Evolutionary conservation across 2,888 invertebrate species (phyloP).

Genomic region (Agonopterix heracliana): DNA sequence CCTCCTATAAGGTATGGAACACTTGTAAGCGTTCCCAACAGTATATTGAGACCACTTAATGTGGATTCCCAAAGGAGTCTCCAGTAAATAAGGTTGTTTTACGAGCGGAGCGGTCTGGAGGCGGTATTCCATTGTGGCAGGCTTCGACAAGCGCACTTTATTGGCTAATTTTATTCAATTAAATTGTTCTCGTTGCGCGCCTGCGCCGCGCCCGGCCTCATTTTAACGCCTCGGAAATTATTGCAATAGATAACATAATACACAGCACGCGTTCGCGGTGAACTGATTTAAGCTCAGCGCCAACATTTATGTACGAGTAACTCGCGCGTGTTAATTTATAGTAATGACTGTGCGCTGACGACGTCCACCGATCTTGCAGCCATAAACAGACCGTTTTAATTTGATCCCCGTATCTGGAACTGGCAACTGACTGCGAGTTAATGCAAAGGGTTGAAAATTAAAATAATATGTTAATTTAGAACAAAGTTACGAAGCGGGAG

Average conservation of each 20-base stretch:
- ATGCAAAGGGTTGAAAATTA: conserved; percentile 50
- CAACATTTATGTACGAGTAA: conserved; percentile 26
- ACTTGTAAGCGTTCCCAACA: conserved; percentile 41
- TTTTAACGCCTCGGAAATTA: conserved; percentile 64
- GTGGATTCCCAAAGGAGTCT: conserved; percentile 53
- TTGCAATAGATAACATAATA: conserved; percentile 60
- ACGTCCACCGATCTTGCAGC: background rate
- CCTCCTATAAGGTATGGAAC: conserved; percentile 36
- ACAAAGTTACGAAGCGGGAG: conserved; percentile 43
- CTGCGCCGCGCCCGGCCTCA: conserved; percentile 34
- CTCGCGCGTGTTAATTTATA: conserved; percentile 31
- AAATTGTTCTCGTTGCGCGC: conserved; percentile 61
- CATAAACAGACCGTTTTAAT: background rate
- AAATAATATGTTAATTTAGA: conserved; percentile 55
- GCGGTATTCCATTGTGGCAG: conserved; percentile 70
- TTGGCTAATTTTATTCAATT: conserved; percentile 76
- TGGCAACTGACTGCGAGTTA: background rate
- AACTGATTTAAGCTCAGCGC: conserved; percentile 41
- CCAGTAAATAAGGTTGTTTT: conserved; percentile 65
- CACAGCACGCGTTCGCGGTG: conserved; percentile 29
- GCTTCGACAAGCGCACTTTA: conserved; percentile 62
- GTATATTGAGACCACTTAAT: conserved; percentile 53
- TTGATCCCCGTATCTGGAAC: background rate
- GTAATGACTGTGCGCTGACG: conserved; percentile 21
- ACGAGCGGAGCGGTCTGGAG: conserved; percentile 41